Evolutionary conservation across 2,113 vertebrate genomes (phyloP).

Genomic region (Ptychochromis oligacanthus): DNA sequence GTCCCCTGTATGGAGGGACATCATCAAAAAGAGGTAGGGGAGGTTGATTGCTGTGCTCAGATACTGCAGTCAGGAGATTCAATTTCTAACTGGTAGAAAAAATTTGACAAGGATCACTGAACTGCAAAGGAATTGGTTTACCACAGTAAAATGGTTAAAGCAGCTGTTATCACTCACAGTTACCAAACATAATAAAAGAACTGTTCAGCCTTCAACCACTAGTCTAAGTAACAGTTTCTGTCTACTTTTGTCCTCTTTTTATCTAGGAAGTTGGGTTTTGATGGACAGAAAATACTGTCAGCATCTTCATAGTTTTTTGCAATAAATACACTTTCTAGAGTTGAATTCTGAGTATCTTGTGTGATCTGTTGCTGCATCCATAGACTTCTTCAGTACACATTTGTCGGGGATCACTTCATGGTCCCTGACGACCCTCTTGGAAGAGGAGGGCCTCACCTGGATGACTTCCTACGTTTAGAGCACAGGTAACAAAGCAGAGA

Average conservation of each 20-base stretch:
- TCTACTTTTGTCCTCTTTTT: not conserved
- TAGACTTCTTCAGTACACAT: constrained; percentile 89
- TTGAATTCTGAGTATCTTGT: not conserved
- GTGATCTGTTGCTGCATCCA: not conserved
- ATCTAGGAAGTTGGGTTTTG: not conserved
- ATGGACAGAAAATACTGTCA: not conserved
- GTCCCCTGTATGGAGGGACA: constrained; percentile 82
- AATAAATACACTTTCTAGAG: not conserved
- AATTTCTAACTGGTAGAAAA: too few relatives aligned
- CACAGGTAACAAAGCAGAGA: constrained; percentile 56
- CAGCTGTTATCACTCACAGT: not conserved
- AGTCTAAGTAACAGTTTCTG: not conserved
- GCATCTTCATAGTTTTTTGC: not conserved
- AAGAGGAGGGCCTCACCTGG: constrained; percentile 85
- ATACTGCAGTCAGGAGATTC: not conserved
- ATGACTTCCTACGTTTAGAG: constrained; percentile 82
- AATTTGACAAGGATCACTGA: too few relatives aligned
- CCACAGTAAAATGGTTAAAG: not conserved
- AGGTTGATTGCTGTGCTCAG: not conserved
- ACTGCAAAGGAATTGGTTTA: too few relatives aligned
- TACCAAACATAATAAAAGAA: not conserved
- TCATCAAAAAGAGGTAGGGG: constrained; percentile 88
- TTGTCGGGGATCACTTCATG: constrained; percentile 91
- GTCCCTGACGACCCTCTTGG: constrained; percentile 90
- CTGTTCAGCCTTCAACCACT: too few relatives aligned